Base-by-base conservation (phyloP, 2,113 vertebrate species). In the Phyllopteryx taeniolatus region DNA sequence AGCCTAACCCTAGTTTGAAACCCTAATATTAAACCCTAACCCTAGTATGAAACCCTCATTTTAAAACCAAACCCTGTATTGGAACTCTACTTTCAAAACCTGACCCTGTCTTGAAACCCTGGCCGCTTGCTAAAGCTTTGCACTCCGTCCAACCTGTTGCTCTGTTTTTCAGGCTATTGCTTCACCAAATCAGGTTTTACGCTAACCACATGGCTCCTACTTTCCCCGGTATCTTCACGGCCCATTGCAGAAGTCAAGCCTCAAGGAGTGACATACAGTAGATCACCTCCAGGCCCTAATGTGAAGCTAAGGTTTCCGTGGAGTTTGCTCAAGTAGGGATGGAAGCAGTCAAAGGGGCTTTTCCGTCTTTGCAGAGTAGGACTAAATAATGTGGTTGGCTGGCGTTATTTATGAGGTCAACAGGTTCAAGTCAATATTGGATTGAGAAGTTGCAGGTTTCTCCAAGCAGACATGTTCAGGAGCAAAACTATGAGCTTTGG, bases 261-360 rank as follows among this genome's bases (percentile, higher is more conserved):
- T 75, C 44, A 11, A 80, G 54, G 62, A 65, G 70, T 59, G 49
- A 75, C 67, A 71, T 65, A 65, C 62, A 22, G 42, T 47, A 85
- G 60, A 77, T 75, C 67, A 76, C 43, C 62, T 27, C 63, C 22
- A 76, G 63, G 80, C 65, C 76, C 70, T 65, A 67, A 67, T 79
- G 64, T 54, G 61, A 81, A 68, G 75, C 81, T 82, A 77, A 60
- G 46, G 54, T 83, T 81, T 79, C 78, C 76, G n/a, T 12, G 19
- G 65, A 76, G 60, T 71, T 33, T 64, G 67, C 51, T 79, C 72
- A 22, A 75, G 64, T 31, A 74, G 5, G n/a, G 75, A 73, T 60
- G 44, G 47, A 73, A 56, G 74, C 66, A 71, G 51, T 82, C 60
- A 76, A 63, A 79, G 68, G 51, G 64, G n/a, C 64, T 84, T 79